phyloP scores from a whole-genome alignment of 2,888 invertebrate genomes.

The Cerceris ruficornis region DNA sequence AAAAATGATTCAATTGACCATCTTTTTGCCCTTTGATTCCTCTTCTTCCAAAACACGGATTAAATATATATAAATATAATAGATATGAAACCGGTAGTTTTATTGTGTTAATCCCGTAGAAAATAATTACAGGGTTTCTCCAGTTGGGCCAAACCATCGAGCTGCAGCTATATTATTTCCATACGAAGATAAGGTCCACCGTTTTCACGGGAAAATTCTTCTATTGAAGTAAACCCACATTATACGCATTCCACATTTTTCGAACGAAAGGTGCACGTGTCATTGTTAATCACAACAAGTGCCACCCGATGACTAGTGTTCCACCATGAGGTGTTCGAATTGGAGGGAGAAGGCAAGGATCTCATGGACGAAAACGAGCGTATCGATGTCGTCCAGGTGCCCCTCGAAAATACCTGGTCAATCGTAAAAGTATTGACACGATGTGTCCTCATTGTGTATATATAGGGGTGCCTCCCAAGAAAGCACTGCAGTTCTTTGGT shows the following conservation, averaged over 20 bases:
- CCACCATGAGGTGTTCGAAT: background rate
- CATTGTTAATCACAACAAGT: slow-evolving; percentile 13
- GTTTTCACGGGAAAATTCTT: slow-evolving; percentile 21
- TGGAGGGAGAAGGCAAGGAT: slow-evolving; percentile 22
- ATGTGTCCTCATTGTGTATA: slow-evolving; percentile 77
- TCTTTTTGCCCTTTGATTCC: too few species aligned
- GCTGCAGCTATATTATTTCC: background rate
- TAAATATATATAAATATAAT: too few species aligned
- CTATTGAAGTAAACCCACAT: slow-evolving; percentile 4
- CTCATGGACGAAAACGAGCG: slow-evolving; percentile 39
- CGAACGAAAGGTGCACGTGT: slow-evolving; percentile 15
- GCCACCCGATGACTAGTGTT: background rate
- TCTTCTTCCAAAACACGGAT: too few species aligned
- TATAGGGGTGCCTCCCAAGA: slow-evolving; percentile 75
- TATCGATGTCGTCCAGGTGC: slow-evolving; percentile 41
- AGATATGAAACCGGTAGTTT: too few species aligned
- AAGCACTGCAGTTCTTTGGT: slow-evolving; percentile 76
- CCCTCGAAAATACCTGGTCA: slow-evolving; percentile 63
- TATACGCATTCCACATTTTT: slow-evolving; percentile 15
- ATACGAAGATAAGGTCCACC: background rate
- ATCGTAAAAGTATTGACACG: slow-evolving; percentile 69
- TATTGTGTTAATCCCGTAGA: too few species aligned
- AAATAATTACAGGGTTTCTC: background rate
- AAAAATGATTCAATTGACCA: too few species aligned
- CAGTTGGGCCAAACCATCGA: background rate